Base-by-base conservation (phyloP, 2,888 invertebrate genomes). In the Caenorhabditis sp. region DNA sequence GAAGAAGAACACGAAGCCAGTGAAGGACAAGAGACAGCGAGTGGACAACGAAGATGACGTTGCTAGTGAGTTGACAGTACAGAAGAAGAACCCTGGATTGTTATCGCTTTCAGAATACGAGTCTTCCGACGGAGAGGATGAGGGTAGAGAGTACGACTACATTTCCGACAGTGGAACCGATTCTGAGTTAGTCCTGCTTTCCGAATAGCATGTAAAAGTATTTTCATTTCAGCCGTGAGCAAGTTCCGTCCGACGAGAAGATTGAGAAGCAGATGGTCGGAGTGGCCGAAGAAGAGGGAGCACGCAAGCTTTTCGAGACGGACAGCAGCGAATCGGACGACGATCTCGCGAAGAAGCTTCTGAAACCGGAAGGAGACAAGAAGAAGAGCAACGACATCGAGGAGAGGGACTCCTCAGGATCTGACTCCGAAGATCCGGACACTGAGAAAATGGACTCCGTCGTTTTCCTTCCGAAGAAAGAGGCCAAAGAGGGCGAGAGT, bases 241-340 rank as follows among this genome's bases (percentile, higher is more conserved):
- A 83, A 30, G 78, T 81, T 35, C 86, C 85, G 17, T 79, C 80
- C 7, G 87, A 87, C 2, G 90, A 89, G 63, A 94, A 93, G 91
- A 92, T 93, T 56, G 94, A 93, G 88, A 95, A 93, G 90, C 95
- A 94, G 89, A 92, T 94, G 89, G 94, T 93, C 90, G 93, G 93
- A 46, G 98, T 99, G 0, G 95, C 95, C 0, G 95, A 96, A 87
- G 95, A 96, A 89, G 94, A 93, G 84, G 95, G 94, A 0, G 91
- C 96, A 46, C 92, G 66, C 20, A 73, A 80, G 46, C 58, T 79
- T 52, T 78, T 84, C 32, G 85, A 81, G 20, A 80, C 80, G 11
- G 85, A 86, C 61, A 76, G 66, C 43, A 65, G 55, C n/a, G 78
- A 74, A 30, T 78, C 78, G 0, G 79, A 80, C 17, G 84, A 82